These are phyloP conservation scores for Zele albiditarsus DNA, from an alignment of 2,888 invertebrate species.

Conservation along the genomic window DNA sequence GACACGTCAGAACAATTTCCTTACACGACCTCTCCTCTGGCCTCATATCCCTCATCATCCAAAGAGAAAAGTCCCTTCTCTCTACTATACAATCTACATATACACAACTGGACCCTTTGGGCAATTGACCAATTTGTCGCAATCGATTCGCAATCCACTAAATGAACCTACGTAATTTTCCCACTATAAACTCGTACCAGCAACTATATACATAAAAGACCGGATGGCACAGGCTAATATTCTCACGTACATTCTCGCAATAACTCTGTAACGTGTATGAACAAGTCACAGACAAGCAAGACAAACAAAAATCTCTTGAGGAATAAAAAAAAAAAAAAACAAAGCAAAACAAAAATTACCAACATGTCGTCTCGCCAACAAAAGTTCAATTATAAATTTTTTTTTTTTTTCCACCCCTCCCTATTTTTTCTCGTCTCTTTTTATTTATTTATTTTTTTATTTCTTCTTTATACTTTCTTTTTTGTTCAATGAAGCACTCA, in stretches of 20 bases:
- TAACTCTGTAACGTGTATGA: conserved; percentile 27
- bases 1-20: conserved; percentile 73
- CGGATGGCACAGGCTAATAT: conserved; percentile 17
- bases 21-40: conserved; percentile 57
- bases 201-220: background rate
- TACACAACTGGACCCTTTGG: conserved; percentile 53
- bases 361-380: background rate
- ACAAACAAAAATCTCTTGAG: conserved; percentile 14
- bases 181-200: background rate
- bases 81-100: conserved; percentile 16
- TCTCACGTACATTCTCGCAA: background rate
- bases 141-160: conserved; percentile 63
- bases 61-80: conserved; percentile 3
- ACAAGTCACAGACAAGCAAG: conserved; percentile 6
- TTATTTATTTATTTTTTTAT: conserved; percentile 11
- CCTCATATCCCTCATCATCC: conserved; percentile 28
- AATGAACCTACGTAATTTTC: conserved; percentile 59
- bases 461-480: background rate
- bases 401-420: conserved; percentile 18
- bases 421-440: background rate
- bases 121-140: conserved; percentile 71
- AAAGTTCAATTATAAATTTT: conserved; percentile 37
- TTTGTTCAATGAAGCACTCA: conserved; percentile 36
- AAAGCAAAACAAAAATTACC: background rate
- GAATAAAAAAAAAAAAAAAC: background rate